These are phyloP conservation scores for Spea bombifrons DNA, from an alignment of 2,113 vertebrate genomes.

Conservation along the genomic window DNA sequence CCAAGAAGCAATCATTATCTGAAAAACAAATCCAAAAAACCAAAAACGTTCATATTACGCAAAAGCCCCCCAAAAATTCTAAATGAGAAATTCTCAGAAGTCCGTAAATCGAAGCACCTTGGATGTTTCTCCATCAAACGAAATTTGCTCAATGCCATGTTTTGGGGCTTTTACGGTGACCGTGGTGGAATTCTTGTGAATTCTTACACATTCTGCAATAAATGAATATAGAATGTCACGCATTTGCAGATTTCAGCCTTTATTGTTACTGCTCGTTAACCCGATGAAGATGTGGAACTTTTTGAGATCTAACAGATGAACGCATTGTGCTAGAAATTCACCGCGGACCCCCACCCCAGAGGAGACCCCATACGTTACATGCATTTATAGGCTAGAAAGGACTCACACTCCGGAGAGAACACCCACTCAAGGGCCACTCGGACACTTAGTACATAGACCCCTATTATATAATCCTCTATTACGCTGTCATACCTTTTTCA, in stretches of 20 bases:
- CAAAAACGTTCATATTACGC: too few relatives aligned
- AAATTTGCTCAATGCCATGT: constrained; percentile 44
- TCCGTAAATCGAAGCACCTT: constrained; percentile 49
- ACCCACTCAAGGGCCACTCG: too few relatives aligned
- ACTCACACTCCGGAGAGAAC: too few relatives aligned
- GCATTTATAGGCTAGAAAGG: too few relatives aligned
- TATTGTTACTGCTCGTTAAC: too few relatives aligned
- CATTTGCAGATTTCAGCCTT: too few relatives aligned
- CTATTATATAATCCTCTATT: neutral
- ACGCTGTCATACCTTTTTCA: constrained; percentile 48
- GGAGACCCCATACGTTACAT: too few relatives aligned
- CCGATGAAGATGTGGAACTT: too few relatives aligned
- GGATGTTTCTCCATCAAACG: constrained; percentile 53
- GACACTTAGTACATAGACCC: neutral
- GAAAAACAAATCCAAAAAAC: neutral
- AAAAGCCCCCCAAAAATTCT: neutral
- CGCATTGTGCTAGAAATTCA: too few relatives aligned
- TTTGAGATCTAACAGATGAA: too few relatives aligned
- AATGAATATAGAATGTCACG: neutral
- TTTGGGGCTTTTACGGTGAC: constrained; percentile 45
- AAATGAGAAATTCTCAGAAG: neutral
- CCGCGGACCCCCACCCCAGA: too few relatives aligned
- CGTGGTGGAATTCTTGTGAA: constrained; percentile 46
- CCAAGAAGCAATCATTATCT: constrained; percentile 54
- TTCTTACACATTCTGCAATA: constrained; percentile 52